phyloP scores from a whole-genome alignment of 2,113 vertebrate genomes.

The Siphamia tubifer region DNA sequence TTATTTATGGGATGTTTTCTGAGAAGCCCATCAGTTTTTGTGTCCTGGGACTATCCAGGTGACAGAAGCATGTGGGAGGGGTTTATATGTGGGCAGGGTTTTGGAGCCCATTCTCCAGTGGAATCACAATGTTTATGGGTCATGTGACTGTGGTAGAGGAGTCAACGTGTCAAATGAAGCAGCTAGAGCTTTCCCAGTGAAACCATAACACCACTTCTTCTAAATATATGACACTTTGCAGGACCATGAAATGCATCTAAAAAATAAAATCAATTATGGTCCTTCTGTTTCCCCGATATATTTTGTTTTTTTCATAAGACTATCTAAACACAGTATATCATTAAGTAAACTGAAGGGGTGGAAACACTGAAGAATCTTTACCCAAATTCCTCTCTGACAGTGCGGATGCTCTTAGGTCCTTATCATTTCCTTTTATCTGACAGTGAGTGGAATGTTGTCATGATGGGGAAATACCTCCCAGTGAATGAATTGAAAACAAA shows the following conservation, averaged over 20 bases:
- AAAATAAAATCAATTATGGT: too few relatives aligned
- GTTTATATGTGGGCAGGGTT: too few relatives aligned
- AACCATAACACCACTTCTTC: conserved; percentile 63
- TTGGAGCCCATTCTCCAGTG: conserved; percentile 30
- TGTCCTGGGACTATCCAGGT: conserved; percentile 5
- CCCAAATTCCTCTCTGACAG: conserved; percentile 7
- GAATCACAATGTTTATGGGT: conserved; percentile 47
- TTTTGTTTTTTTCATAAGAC: too few relatives aligned
- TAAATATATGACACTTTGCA: too few relatives aligned
- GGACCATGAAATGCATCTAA: too few relatives aligned
- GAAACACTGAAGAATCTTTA: too few relatives aligned
- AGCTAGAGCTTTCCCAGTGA: conserved; percentile 60
- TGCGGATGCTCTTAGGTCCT: conserved; percentile 48
- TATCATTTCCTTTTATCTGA: conserved; percentile 64
- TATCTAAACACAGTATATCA: conserved; percentile 55
- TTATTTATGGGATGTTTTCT: not conserved
- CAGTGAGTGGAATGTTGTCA: conserved; percentile 71
- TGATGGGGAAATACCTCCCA: conserved; percentile 76
- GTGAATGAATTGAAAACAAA: conserved; percentile 68
- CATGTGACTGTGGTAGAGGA: conserved; percentile 30
- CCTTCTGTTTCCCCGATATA: too few relatives aligned
- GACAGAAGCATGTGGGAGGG: conserved; percentile 31
- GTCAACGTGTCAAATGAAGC: conserved; percentile 64
- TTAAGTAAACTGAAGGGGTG: conserved; percentile 52
- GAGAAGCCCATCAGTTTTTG: not conserved